These are phyloP conservation scores for Eremobia ochroleuca DNA, from an alignment of 2,888 invertebrate genomes.

Conservation along the genomic window DNA sequence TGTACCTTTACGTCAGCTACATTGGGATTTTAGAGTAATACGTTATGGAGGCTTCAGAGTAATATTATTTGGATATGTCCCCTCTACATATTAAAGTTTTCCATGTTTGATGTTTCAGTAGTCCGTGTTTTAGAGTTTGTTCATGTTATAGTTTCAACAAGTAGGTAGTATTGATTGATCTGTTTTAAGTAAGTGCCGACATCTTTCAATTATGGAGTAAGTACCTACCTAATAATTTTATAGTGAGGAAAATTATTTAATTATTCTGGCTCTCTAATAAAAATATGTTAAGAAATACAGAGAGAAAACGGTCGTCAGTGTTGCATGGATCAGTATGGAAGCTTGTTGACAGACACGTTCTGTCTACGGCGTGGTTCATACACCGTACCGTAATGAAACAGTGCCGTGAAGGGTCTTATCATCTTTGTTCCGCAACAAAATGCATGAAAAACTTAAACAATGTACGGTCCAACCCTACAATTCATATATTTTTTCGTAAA, in stretches of 20 bases:
- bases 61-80: conserved; percentile 4
- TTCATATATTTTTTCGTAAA: too few relatives aligned
- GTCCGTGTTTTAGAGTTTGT: not conserved
- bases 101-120: not conserved
- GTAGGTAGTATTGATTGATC: not conserved
- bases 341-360: not conserved
- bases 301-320: not conserved
- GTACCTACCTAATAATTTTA: not conserved
- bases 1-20: conserved; percentile 13
- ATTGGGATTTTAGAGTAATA: conserved; percentile 17
- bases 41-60: not conserved
- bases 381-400: not conserved
- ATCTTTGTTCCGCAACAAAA: not conserved
- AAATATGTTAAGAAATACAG: not conserved
- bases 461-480: too few relatives aligned
- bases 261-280: not conserved
- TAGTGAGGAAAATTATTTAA: not conserved
- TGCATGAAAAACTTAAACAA: not conserved
- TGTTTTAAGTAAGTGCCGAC: not conserved
- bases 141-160: not conserved
- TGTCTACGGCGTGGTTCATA: not conserved
- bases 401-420: not conserved
- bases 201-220: not conserved
- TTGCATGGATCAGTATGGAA: not conserved
- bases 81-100: conserved; percentile 14